These are phyloP conservation scores for Lucifuga dentata DNA, from an alignment of 2,113 vertebrate genomes.

Conservation along the genomic window DNA sequence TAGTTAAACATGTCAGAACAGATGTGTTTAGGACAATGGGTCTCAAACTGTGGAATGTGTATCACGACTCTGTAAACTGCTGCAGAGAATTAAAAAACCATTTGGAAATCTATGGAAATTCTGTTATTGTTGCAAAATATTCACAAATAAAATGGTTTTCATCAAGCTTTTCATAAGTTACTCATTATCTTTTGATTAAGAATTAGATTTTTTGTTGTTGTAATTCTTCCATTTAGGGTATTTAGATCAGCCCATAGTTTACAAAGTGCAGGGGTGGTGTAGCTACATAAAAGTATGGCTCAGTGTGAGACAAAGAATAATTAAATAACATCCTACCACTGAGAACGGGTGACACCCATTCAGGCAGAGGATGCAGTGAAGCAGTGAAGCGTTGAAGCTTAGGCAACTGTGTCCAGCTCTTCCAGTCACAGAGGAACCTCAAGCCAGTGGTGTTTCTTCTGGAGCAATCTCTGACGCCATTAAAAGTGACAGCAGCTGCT, in stretches of 20 bases:
- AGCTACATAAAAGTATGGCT: background rate
- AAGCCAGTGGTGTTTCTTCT: conserved; percentile 49
- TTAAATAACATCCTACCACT: conserved; percentile 9
- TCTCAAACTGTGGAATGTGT: too few relatives aligned
- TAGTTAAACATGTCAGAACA: background rate
- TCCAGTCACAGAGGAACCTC: conserved; percentile 40
- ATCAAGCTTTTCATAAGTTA: too few relatives aligned
- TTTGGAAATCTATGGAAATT: too few relatives aligned
- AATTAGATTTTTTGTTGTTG: too few relatives aligned
- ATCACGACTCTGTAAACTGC: too few relatives aligned
- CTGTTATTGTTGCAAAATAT: too few relatives aligned
- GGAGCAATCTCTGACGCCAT: conserved; percentile 73
- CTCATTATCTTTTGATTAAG: too few relatives aligned
- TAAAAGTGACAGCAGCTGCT: conserved; percentile 81
- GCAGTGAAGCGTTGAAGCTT: conserved; percentile 27
- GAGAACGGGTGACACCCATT: conserved; percentile 19
- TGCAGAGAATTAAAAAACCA: too few relatives aligned
- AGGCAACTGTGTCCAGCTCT: conserved; percentile 34
- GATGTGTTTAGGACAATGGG: too few relatives aligned
- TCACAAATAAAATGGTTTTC: too few relatives aligned
- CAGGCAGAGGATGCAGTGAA: conserved; percentile 9
- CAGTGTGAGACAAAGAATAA: background rate
- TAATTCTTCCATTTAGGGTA: too few relatives aligned
- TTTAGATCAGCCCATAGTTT: too few relatives aligned
- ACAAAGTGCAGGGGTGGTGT: background rate